Base-by-base conservation (phyloP, 1,140 invertebrate genomes). In the Calephelis nemesis region DNA sequence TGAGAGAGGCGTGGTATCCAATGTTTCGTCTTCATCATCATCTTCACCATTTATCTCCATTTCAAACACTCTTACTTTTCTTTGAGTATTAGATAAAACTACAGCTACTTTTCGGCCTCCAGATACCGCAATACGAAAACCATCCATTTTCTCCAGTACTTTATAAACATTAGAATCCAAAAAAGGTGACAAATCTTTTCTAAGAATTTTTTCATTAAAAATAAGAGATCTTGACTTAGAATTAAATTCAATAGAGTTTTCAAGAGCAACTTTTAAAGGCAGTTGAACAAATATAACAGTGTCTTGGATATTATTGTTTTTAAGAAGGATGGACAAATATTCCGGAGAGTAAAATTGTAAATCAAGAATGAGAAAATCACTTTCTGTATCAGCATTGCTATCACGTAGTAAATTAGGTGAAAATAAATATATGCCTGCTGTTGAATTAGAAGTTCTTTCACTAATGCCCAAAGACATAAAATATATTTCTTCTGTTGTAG, bases 41-140 rank as follows among this genome's bases (percentile, higher is more conserved):
- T 98, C 97, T 73, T 98, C 98, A 7, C 96, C 96, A 80, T 98
- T 97, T 0, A 95, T 96, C 92, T 98, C 98, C 94, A 98, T 98
- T 85, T 98, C 97, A 79, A 97, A 96, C 47, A 98, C 93, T 70
- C 96, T 93, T 52, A 98, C 95, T 85, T 97, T 97, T 65, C 96
- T 93, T 69, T 93, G 92, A 74, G 94, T 96, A 78, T 96, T 95
- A 13, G 96, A 96, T 10, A 98, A 88, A 67, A 98, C 94, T 58
- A 97, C 96, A 9, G 97, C 95, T 30, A 98, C 97, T 93, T 98
- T 97, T 49, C 98, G 93, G 10, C 95, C 94, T 0, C 97, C 97
- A 69, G 97, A 98, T 0, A 98, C 97, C 7, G 97, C 95, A 72
- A 98, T 94, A 74, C 92, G 92, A 65, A 92, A 93, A 3, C 94